Percentiles rank a stretch among this genome's conserved stretches.
Evolutionary conservation across 2,113 vertebrate genomes (phyloP).

Genomic region (Rhynchomys soricoides): DNA sequence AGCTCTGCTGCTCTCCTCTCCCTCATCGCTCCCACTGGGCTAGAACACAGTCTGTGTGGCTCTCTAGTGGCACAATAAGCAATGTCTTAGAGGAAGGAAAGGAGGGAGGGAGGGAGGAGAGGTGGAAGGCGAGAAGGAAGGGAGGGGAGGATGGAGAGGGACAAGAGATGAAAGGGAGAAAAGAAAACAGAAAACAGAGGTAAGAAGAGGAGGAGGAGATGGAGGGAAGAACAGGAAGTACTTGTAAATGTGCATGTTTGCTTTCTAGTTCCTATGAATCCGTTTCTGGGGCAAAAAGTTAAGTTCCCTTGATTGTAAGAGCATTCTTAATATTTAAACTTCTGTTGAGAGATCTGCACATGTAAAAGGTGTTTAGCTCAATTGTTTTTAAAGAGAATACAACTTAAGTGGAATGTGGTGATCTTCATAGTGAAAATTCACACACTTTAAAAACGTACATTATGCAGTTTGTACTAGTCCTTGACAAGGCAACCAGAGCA

Average conservation of each 20-base stretch:
- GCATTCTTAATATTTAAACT: not conserved
- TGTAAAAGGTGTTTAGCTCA: not conserved
- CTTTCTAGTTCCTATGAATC: not conserved
- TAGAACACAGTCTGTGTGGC: not conserved
- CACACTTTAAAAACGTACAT: not conserved
- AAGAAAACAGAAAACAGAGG: not conserved
- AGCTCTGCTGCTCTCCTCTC: not conserved
- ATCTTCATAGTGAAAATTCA: not conserved
- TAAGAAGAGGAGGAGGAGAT: not conserved
- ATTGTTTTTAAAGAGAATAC: not conserved
- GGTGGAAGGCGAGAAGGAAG: not conserved
- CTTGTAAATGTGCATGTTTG: not conserved
- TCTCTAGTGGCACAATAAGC: not conserved
- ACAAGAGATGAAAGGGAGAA: not conserved
- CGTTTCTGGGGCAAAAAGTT: not conserved
- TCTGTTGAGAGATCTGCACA: not conserved
- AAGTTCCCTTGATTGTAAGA: not conserved
- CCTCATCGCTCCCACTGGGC: not conserved
- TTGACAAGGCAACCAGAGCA: not conserved
- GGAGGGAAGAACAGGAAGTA: not conserved
- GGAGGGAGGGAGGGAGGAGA: not conserved
- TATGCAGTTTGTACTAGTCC: not conserved
- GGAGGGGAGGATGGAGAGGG: not conserved
- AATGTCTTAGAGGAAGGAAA: not conserved
- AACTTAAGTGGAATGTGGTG: not conserved